A percentile compares a stretch with the other conserved stretches of the same genome.
These are phyloP conservation scores for Augochlora pura DNA, from an alignment of 1,140 invertebrate species.

Conservation along the genomic window DNA sequence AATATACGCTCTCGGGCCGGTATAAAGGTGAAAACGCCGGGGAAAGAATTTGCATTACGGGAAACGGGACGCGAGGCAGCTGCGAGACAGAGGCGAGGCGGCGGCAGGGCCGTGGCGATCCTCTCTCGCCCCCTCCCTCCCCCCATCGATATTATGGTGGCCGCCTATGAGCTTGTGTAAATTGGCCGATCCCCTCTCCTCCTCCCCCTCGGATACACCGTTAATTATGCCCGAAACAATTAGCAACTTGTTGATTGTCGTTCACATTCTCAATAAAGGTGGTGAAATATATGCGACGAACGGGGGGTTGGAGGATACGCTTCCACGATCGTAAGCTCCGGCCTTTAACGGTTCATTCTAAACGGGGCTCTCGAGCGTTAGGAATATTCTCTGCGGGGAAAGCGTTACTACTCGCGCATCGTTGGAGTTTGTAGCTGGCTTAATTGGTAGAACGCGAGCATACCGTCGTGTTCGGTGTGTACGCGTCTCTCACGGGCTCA, in stretches of 20 bases:
- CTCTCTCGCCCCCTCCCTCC: too few relatives aligned
- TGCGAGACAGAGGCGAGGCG: background rate
- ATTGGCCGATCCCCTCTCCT: background rate
- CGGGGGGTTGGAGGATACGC: background rate
- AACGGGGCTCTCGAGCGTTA: background rate
- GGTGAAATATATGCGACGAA: slow-evolving; percentile 15
- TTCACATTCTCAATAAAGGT: slow-evolving; percentile 41
- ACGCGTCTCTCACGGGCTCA: background rate
- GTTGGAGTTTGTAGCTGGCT: background rate
- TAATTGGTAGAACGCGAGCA: background rate
- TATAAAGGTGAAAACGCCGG: background rate
- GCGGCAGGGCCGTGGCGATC: background rate
- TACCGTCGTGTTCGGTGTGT: background rate
- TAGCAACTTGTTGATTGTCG: slow-evolving; percentile 64
- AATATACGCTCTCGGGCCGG: slow-evolving; percentile 22
- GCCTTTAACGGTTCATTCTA: slow-evolving; percentile 3
- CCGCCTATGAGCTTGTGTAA: slow-evolving; percentile 12
- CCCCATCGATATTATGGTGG: slow-evolving; percentile 4
- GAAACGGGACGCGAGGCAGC: background rate
- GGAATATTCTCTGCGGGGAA: background rate
- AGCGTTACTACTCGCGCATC: too few relatives aligned
- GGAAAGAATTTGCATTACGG: background rate
- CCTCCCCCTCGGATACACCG: slow-evolving; percentile 13
- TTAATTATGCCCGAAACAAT: slow-evolving; percentile 58
- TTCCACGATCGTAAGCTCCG: slow-evolving; percentile 10